phyloP scores from a whole-genome alignment of 2,888 invertebrate species.

The Tuberolachnus salignus region DNA sequence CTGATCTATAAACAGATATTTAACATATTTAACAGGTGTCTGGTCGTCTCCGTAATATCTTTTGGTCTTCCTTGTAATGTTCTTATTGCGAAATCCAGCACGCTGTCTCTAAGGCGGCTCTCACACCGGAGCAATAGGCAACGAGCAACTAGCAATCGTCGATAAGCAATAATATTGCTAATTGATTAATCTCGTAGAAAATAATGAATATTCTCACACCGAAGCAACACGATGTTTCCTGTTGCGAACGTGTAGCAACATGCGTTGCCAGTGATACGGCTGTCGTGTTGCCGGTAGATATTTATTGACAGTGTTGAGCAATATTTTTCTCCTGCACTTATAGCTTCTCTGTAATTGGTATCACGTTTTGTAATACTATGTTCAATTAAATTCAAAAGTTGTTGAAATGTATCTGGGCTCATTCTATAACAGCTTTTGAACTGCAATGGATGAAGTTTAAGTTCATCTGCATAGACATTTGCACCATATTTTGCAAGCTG shows the following conservation, averaged over 20 bases:
- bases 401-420: too few species aligned
- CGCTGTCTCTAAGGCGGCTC: too few species aligned
- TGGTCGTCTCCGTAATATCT: too few species aligned
- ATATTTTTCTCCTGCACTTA: too few species aligned
- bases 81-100: too few species aligned
- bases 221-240: conserved; percentile 34
- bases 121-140: not conserved
- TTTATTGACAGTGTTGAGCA: conserved; percentile 22
- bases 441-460: conserved; percentile 8
- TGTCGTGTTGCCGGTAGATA: conserved; percentile 12
- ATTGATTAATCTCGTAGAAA: conserved; percentile 19
- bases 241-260: conserved; percentile 31
- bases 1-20: too few species aligned
- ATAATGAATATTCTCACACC: conserved; percentile 32
- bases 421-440: too few species aligned
- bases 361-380: too few species aligned
- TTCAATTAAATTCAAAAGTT: too few species aligned
- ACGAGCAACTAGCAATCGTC: not conserved
- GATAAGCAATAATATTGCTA: conserved; percentile 26
- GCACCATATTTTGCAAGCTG: conserved; percentile 16
- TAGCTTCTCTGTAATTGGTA: too few species aligned
- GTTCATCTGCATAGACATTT: conserved; percentile 20
- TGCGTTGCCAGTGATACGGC: conserved; percentile 7
- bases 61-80: too few species aligned
- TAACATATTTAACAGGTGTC: too few species aligned